phyloP scores from a whole-genome alignment of 2,113 vertebrate species.

The Platanista minor region DNA sequence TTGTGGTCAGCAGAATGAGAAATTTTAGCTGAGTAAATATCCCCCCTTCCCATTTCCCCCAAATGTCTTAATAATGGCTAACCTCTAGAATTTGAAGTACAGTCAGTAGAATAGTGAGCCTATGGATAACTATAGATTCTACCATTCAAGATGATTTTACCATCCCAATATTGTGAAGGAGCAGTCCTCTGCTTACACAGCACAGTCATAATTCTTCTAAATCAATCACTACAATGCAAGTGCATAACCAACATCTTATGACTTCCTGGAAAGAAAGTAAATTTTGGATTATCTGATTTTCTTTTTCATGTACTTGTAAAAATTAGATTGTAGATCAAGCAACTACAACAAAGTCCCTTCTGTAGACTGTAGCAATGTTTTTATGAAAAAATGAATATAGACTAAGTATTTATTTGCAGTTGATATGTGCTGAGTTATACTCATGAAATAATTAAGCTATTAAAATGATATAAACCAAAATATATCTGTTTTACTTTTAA shows the following conservation, averaged over 20 bases:
- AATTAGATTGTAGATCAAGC: slow-evolving; percentile 4
- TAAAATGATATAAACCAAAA: not conserved
- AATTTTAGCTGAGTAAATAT: not conserved
- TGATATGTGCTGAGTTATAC: not conserved
- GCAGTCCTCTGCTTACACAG: not conserved
- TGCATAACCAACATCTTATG: not conserved
- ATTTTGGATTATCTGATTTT: slow-evolving; percentile 22
- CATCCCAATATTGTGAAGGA: not conserved
- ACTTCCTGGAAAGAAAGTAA: slow-evolving; percentile 11
- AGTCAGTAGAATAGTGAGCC: not conserved
- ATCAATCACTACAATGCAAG: not conserved
- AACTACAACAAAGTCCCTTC: not conserved
- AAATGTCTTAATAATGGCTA: not conserved
- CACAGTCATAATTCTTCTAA: not conserved
- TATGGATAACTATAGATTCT: not conserved
- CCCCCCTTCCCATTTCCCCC: too few species aligned
- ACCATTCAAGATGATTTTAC: not conserved
- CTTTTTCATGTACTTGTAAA: not conserved
- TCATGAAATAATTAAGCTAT: not conserved
- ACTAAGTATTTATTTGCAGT: slow-evolving; percentile 3
- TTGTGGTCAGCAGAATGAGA: not conserved
- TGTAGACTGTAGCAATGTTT: not conserved
- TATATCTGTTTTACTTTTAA: not conserved
- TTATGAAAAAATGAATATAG: not conserved
- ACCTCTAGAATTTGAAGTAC: not conserved